Evolutionary conservation across 2,113 vertebrate species (phyloP), one percentile per base, ranked within the genome.

Genomic region (Ptychochromis oligacanthus): DNA sequence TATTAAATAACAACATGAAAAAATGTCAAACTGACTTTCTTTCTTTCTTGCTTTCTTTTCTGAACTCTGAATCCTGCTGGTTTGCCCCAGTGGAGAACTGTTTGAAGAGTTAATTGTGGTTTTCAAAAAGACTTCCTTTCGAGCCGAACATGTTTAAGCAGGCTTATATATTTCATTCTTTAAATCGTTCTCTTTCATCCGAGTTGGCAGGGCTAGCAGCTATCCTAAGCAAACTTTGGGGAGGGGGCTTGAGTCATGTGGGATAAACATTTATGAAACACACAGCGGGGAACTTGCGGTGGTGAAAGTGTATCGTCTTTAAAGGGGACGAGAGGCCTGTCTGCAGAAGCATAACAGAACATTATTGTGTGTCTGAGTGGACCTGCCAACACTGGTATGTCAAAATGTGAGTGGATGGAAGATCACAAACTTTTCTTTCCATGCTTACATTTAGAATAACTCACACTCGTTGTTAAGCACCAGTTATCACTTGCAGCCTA

Each of bases 211-310:
- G 7, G 20, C 67, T 82, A 52, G 20, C 64, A 86, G 77, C 55
- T 52, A 74, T 85, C 80, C 65, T 82, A 74, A 87, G 89, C 55
- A 91, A 92, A 91, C 82, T 52, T 77, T 88, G 76, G 49, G 84
- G 79, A 83, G 67, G 82, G 84, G 87, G 79, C 74, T 13, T 62
- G 81, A 91, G 85, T 92, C 77, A 65, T 87, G 83, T 89, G 88
- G 88, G 75, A 93, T 88, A 93, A 93, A 94, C 87, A 88, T 94
- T 93, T 91, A 90, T 90, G 75, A 93, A 93, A 89, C 65, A 20
- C 88, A 59, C 92, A 88, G 84, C 59, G 17, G 88, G 88, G 72
- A 86, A 77, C 82, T 81, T 67, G 80, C 67, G 80, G 82, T 56
- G 86, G 80, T 87, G 67, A 88, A 85, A 88, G 80, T 89, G 89